phyloP scores from a whole-genome alignment of 2,797 vertebrate genomes.

The Chanos chanos region DNA sequence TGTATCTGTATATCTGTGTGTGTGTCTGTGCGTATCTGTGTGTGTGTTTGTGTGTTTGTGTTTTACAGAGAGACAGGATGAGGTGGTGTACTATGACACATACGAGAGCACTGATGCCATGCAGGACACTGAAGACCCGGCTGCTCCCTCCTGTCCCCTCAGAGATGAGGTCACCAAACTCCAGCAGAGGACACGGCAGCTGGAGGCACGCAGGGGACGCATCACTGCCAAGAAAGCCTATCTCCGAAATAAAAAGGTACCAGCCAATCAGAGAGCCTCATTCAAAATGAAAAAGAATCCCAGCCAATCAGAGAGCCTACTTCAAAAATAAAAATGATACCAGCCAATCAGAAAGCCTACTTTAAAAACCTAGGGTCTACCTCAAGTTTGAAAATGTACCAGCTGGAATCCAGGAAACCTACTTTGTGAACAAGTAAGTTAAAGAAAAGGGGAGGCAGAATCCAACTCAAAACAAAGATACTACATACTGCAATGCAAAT shows the following conservation, averaged over 20 bases:
- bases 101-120: constrained; percentile 96
- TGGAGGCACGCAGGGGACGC: constrained; percentile 91
- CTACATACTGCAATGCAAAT: too few relatives aligned
- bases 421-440: too few relatives aligned
- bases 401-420: too few relatives aligned
- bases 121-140: constrained; percentile 78
- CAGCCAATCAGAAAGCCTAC: neutral
- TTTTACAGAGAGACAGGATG: constrained; percentile 86
- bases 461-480: too few relatives aligned
- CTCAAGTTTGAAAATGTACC: too few relatives aligned
- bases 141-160: constrained; percentile 68
- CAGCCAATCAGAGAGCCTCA: neutral
- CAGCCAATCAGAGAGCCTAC: neutral
- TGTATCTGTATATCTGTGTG: neutral
- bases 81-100: constrained; percentile 96
- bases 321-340: constrained; percentile 88
- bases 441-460: too few relatives aligned
- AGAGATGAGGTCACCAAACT: constrained; percentile 82
- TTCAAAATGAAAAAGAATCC: constrained; percentile 88
- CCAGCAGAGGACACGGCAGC: constrained; percentile 88
- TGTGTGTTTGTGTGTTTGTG: neutral
- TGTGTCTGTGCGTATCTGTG: constrained; percentile 14
- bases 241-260: constrained; percentile 98
- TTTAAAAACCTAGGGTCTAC: too few relatives aligned
- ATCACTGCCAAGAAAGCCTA: constrained; percentile 98